phyloP scores from a whole-genome alignment of 1,140 invertebrate genomes.

The Hylyphantes graminicola region DNA sequence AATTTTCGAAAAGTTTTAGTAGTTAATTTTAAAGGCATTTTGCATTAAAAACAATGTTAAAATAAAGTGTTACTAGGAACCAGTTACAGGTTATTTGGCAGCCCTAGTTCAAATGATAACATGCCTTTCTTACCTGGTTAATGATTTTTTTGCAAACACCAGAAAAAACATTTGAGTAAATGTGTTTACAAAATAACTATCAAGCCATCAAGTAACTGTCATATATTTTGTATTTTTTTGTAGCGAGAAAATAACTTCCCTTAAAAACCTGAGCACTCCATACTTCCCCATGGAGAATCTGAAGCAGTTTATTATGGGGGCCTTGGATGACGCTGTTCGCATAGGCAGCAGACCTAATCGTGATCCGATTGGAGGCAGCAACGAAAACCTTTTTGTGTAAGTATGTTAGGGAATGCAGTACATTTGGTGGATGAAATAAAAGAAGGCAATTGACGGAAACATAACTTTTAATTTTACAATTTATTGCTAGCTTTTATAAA shows the following conservation, averaged over 20 bases:
- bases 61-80: neutral
- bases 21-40: no score
- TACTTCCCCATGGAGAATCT: conserved; percentile 93
- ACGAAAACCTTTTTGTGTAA: conserved; percentile 98
- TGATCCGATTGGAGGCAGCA: conserved; percentile 97
- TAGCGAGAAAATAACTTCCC: conserved; percentile 86
- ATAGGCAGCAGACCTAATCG: conserved; percentile 97
- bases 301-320: conserved; percentile 93
- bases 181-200: no score
- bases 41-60: no score
- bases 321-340: conserved; percentile 91
- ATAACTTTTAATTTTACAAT: no score
- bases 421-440: no score
- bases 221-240: conserved; percentile 64
- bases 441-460: no score
- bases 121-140: no score
- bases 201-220: neutral
- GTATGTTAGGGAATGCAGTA: conserved; percentile 68
- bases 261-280: conserved; percentile 90
- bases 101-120: no score
- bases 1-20: no score
- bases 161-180: no score
- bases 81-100: neutral
- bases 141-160: no score
- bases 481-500: no score